phyloP scores from a whole-genome alignment of 2,888 invertebrate genomes.

The Hemistola chrysoprasaria region DNA sequence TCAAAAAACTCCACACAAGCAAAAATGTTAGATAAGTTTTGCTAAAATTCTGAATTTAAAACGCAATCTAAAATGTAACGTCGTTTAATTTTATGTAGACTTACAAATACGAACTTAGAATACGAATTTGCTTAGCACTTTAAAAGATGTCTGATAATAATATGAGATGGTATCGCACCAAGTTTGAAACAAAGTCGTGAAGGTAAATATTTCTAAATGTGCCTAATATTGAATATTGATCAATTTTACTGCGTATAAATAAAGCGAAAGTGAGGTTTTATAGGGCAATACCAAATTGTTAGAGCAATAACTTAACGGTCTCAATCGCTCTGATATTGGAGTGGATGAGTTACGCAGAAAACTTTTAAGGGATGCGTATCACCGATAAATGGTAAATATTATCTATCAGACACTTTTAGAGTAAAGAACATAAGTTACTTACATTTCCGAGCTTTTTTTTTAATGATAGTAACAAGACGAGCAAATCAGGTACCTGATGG shows the following conservation, averaged over 20 bases:
- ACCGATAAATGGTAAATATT: not conserved
- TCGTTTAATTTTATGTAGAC: constrained; percentile 12
- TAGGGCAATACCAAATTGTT: constrained; percentile 78
- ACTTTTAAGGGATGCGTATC: constrained; percentile 38
- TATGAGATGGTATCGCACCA: constrained; percentile 20
- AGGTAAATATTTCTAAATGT: constrained; percentile 48
- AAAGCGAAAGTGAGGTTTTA: constrained; percentile 77
- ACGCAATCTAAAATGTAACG: constrained; percentile 20
- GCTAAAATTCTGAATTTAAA: constrained; percentile 11
- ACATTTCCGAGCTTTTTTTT: no score
- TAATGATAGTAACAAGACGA: no score
- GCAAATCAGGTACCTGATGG: no score
- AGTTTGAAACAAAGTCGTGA: constrained; percentile 30
- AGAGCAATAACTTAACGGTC: constrained; percentile 72
- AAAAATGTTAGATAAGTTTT: constrained; percentile 5
- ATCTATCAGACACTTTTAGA: not conserved
- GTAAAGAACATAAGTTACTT: no score
- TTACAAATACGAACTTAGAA: constrained; percentile 8
- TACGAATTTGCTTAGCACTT: no score
- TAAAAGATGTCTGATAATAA: not conserved
- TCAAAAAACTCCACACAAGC: constrained; percentile 17
- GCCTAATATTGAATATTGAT: constrained; percentile 70
- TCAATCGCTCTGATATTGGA: constrained; percentile 73
- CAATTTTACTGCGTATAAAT: constrained; percentile 78
- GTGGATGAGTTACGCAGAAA: constrained; percentile 70